Percentiles rank a stretch among this genome's conserved stretches.
Conservation (phyloP, 2,888 invertebrate genomes). For the Subacronicta megacephala region DNA sequence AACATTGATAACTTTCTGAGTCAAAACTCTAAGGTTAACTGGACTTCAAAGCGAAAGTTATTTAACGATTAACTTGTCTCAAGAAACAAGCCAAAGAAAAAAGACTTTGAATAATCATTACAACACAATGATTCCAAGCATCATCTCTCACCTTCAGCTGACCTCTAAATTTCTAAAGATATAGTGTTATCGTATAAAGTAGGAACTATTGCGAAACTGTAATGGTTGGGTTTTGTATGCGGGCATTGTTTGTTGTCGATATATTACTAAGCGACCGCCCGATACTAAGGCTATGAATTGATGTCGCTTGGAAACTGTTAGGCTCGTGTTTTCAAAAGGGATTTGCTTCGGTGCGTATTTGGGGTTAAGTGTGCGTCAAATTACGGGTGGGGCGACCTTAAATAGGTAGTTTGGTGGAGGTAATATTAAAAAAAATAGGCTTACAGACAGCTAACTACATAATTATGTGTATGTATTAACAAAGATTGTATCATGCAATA, state of each 20-base stretch:
- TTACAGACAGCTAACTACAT: too few species aligned
- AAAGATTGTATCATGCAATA: too few species aligned
- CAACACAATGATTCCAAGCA: too few species aligned
- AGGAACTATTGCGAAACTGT: slow-evolving; percentile 39
- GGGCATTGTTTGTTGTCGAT: slow-evolving; percentile 48
- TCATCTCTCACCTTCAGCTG: slow-evolving; percentile 5
- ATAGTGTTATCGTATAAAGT: slow-evolving; percentile 34
- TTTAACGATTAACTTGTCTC: too few species aligned
- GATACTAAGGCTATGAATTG: slow-evolving; percentile 43
- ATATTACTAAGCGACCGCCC: slow-evolving; percentile 44
- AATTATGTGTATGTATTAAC: too few species aligned
- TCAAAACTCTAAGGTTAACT: too few species aligned
- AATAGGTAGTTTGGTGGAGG: too few species aligned
- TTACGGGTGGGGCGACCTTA: slow-evolving; percentile 4
- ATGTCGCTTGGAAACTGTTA: slow-evolving; percentile 40
- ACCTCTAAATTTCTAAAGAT: slow-evolving; percentile 36
- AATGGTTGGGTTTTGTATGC: slow-evolving; percentile 45
- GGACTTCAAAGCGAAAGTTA: too few species aligned
- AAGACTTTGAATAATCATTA: too few species aligned
- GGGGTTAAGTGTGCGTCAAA: slow-evolving; percentile 32
- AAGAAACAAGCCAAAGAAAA: too few species aligned
- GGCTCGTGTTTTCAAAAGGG: slow-evolving; percentile 41
- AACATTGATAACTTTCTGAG: too few species aligned
- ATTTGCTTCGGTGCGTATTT: slow-evolving; percentile 37
- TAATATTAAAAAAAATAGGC: too few species aligned